Percentiles rank a stretch among this genome's conserved stretches.
phyloP scores from a whole-genome alignment of 2,113 vertebrate genomes.

The Sarotherodon lohbergeri region DNA sequence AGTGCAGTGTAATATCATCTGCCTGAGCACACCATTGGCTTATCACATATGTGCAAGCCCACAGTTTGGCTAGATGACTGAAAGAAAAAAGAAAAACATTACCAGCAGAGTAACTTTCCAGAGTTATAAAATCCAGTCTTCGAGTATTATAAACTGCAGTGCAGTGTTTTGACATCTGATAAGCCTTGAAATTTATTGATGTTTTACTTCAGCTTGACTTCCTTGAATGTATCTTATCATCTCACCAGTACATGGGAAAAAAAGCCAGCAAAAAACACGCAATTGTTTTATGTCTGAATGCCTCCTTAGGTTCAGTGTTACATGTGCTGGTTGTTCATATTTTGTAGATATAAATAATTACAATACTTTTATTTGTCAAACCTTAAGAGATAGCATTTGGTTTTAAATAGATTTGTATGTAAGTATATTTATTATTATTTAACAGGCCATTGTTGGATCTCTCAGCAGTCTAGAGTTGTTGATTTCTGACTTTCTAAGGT shows the following conservation, averaged over 20 bases:
- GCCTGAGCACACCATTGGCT: not conserved
- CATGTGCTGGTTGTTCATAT: not conserved
- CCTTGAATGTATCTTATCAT: not conserved
- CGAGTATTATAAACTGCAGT: not conserved
- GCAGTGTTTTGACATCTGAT: not conserved
- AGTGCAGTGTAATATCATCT: not conserved
- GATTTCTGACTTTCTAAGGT: not conserved
- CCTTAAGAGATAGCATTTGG: not conserved
- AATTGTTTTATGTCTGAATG: not conserved
- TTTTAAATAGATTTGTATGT: not conserved
- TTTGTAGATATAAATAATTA: not conserved
- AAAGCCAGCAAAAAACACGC: not conserved
- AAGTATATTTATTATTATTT: not conserved
- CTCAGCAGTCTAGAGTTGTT: not conserved
- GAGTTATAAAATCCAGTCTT: not conserved
- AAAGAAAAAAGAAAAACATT: not conserved
- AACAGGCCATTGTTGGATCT: not conserved
- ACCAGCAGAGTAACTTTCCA: not conserved
- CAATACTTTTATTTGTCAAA: rapidly evolving
- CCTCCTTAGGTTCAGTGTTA: not conserved
- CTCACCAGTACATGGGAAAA: not conserved
- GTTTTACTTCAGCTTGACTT: not conserved
- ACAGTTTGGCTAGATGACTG: not conserved
- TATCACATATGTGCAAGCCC: not conserved
- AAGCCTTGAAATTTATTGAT: not conserved